Evolutionary conservation across 2,888 invertebrate genomes (phyloP).

Genomic region (Rambutsinella grinnellia): DNA sequence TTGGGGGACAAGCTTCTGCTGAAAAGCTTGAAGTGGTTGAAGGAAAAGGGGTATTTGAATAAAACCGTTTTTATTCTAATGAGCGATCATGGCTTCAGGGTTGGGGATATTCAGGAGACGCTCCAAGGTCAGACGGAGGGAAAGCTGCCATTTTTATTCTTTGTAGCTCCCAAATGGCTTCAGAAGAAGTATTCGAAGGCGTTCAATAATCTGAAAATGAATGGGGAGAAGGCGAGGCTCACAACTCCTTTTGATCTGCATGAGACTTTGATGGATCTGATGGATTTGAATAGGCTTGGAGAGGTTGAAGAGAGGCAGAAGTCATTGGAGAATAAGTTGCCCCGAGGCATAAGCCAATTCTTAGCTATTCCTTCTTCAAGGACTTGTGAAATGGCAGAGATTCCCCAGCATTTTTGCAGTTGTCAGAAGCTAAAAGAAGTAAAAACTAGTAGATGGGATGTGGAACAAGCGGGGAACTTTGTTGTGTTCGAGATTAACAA

Average conservation of each 20-base stretch:
- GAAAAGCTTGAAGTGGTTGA: slow-evolving; percentile 74
- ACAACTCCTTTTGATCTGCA: slow-evolving; percentile 61
- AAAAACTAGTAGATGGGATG: slow-evolving; percentile 72
- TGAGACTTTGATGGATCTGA: slow-evolving; percentile 60
- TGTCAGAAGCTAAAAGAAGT: slow-evolving; percentile 80
- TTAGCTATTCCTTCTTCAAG: slow-evolving; percentile 78
- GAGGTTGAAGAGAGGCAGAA: background rate
- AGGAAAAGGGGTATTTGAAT: slow-evolving; percentile 74
- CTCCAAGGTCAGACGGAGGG: slow-evolving; percentile 68
- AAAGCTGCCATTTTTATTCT: slow-evolving; percentile 71
- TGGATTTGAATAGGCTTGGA: slow-evolving; percentile 20
- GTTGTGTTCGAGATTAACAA: slow-evolving; percentile 78
- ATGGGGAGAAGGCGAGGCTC: slow-evolving; percentile 20
- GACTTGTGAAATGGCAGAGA: slow-evolving; percentile 82
- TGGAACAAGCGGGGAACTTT: slow-evolving; percentile 74
- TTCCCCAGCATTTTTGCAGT: slow-evolving; percentile 89
- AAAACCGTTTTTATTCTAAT: slow-evolving; percentile 79
- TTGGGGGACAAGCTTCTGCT: slow-evolving; percentile 79
- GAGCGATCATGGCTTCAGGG: slow-evolving; percentile 71
- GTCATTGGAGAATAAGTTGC: slow-evolving; percentile 34
- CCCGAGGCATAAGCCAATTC: slow-evolving; percentile 82
- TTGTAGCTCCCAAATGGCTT: slow-evolving; percentile 82
- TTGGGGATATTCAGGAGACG: slow-evolving; percentile 71
- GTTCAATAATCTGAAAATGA: slow-evolving; percentile 40
- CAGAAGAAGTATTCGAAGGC: slow-evolving; percentile 73